phyloP scores from a whole-genome alignment of 2,113 vertebrate genomes.

The Lagopus muta region DNA sequence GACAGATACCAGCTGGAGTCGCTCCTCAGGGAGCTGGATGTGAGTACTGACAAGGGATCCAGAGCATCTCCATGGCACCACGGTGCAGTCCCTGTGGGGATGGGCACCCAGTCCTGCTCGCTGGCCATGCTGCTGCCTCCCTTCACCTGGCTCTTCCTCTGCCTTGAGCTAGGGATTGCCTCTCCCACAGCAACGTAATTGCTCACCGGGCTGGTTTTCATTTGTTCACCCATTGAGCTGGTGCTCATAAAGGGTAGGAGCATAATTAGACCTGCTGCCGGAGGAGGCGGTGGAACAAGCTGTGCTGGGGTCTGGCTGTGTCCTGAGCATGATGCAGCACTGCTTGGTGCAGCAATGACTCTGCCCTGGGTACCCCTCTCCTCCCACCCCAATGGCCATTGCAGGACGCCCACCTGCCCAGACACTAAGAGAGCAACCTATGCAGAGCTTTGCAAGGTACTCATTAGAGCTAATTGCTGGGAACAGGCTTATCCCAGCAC shows the following conservation, averaged over 20 bases:
- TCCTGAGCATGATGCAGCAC: background rate
- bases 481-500: rapidly evolving
- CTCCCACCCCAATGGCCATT: background rate
- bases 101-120: background rate
- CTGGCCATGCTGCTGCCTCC: background rate
- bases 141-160: background rate
- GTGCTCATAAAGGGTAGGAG: background rate
- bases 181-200: slow-evolving; percentile 44
- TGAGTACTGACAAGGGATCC: slow-evolving; percentile 68
- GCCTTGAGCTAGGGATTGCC: slow-evolving; percentile 43
- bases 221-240: slow-evolving; percentile 40
- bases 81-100: rapidly evolving
- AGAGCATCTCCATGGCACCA: background rate
- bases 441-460: background rate
- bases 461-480: background rate
- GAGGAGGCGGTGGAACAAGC: background rate
- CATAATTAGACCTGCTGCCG: slow-evolving; percentile 39
- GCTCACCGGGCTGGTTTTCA: slow-evolving; percentile 50
- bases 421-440: rapidly evolving
- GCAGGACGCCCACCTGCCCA: background rate
- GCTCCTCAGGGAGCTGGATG: slow-evolving; percentile 88
- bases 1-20: slow-evolving; percentile 92
- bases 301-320: background rate
- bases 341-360: background rate
- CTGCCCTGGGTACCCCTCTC: background rate